Base-by-base conservation (phyloP, 1,140 invertebrate genomes). In the Catajapyx aquilonaris region DNA sequence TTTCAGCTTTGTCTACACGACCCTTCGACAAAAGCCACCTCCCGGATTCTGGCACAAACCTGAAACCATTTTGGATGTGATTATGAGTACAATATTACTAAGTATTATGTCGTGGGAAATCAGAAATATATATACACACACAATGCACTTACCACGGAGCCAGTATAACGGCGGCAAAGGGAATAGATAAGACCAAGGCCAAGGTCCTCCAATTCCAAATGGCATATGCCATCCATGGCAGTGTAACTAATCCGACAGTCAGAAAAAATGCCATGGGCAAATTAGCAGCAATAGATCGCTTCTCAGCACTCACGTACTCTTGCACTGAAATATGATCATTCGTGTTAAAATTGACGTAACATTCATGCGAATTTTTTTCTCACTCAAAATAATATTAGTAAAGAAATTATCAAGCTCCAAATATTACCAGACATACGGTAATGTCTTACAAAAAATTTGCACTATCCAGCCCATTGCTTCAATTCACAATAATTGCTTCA, bases 21-120 rank as follows among this genome's bases (percentile, higher is more conserved):
- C 51, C 50, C 39, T 41, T 38, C 10, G 48, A 39, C 2, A 52
- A 28, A 21, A 52, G 32, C 50, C 50, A 53, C n/a, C 43, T 18
- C 2, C 35, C 35, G 3, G 41, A 43, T 34, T 43, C 41, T 13
- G 41, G 41, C 10, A 43, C 38, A 2, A 43, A 11, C 17, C 37
- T 39, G 19, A 5, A 5, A 11, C 17, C 5, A 18, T 20, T 4
- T 41, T 2, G 4, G 4, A 13, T 3, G 28, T 31, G 13, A 11
- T 4, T 3, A 10, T 33, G 16, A 17, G 5, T 33, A 11, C 5
- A 33, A 33, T 17, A 33, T 33, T n/a, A n/a, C n/a, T n/a, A 28
- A 10, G n/a, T 28, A n/a, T 10, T 28, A 28, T 10, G 25, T 28
- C 15, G 36, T 7, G 5, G 19, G 7, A 34, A 21, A 35, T 21